Percentiles rank a stretch among this genome's conserved stretches.
These are phyloP conservation scores for Philaethria dido DNA, from an alignment of 2,888 invertebrate species.

Conservation along the genomic window DNA sequence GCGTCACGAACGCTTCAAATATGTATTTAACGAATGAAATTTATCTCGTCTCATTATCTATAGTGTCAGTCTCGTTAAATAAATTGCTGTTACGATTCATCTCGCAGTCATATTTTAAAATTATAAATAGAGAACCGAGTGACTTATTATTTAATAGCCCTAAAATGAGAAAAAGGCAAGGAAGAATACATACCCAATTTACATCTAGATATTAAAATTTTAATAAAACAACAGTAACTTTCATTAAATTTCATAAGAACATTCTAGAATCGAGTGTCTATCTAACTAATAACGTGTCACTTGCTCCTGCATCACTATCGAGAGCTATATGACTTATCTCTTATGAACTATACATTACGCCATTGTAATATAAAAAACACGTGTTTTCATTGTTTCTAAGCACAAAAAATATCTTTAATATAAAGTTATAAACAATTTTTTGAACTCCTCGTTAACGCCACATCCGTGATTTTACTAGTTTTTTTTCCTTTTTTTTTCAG, in stretches of 20 bases:
- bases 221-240: neutral
- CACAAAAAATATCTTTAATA: neutral
- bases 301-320: neutral
- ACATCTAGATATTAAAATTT: too few species aligned
- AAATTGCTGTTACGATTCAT: too few species aligned
- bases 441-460: neutral
- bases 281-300: slow-evolving; percentile 7
- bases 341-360: slow-evolving; percentile 4
- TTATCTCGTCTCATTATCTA: too few species aligned
- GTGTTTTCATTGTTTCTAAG: slow-evolving; percentile 17
- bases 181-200: too few species aligned
- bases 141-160: too few species aligned
- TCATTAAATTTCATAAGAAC: neutral
- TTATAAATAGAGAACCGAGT: too few species aligned
- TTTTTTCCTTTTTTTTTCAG: too few species aligned
- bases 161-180: too few species aligned
- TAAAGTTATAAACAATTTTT: neutral
- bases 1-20: too few species aligned
- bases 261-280: neutral
- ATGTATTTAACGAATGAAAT: too few species aligned
- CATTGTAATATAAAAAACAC: slow-evolving; percentile 11
- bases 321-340: slow-evolving; percentile 18
- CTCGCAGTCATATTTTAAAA: too few species aligned
- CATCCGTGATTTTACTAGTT: neutral
- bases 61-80: neutral